phyloP scores from a whole-genome alignment of 1,140 invertebrate genomes.

The Pseudomyrmex sp. region DNA sequence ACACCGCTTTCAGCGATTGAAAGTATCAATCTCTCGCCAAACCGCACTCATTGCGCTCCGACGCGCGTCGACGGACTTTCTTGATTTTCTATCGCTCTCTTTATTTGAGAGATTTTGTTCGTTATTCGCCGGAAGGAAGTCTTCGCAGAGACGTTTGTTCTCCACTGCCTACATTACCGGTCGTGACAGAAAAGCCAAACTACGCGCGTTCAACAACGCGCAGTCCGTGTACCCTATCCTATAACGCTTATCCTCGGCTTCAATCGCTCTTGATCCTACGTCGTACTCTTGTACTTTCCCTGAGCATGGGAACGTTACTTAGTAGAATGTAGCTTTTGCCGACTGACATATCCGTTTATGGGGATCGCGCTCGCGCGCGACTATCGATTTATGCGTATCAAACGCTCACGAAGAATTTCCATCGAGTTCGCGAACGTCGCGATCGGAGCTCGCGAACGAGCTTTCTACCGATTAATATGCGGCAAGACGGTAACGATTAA shows the following conservation, averaged over 20 bases:
- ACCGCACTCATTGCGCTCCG: constrained; percentile 60
- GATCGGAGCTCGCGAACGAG: constrained; percentile 26
- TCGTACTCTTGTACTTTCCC: constrained; percentile 41
- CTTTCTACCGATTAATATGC: constrained; percentile 78
- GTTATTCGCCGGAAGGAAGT: constrained; percentile 22
- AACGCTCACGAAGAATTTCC: constrained; percentile 8
- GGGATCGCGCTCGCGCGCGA: constrained; percentile 21
- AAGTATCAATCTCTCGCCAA: constrained; percentile 60
- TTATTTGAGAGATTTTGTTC: constrained; percentile 29
- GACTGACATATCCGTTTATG: constrained; percentile 50
- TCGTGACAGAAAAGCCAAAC: constrained; percentile 14
- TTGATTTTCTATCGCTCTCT: neutral
- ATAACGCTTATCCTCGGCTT: constrained; percentile 40
- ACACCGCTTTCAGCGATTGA: constrained; percentile 65
- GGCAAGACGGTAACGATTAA: constrained; percentile 50
- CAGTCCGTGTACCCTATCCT: constrained; percentile 18
- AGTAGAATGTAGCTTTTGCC: constrained; percentile 49
- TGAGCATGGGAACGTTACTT: constrained; percentile 49
- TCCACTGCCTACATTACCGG: constrained; percentile 9
- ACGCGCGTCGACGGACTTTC: constrained; percentile 19
- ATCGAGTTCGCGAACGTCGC: constrained; percentile 14
- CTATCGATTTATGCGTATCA: constrained; percentile 41
- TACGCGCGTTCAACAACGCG: constrained; percentile 1
- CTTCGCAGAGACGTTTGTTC: neutral
- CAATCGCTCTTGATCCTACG: constrained; percentile 44